Evolutionary conservation across 2,888 invertebrate genomes (phyloP), one percentile per base, ranked within the genome.

Genomic region (Dynastes tityus): DNA sequence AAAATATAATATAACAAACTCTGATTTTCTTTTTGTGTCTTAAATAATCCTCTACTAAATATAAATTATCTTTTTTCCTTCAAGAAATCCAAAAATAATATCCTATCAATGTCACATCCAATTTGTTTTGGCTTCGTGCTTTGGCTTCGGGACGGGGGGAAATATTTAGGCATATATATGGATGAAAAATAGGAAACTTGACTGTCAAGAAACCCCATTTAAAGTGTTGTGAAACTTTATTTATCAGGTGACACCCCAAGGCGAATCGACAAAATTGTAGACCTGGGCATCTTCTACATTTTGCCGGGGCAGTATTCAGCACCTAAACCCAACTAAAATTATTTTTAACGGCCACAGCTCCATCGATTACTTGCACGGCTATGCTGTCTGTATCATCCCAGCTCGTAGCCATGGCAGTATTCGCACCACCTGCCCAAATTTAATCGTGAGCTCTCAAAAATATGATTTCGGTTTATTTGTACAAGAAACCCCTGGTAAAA

Each of bases 261-360:
- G 16, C 55, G n/a, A 55, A 55, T 13, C 55, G 6, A 13, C 16
- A 55, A 55, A 55, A n/a, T 16, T 55, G 16, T n/a, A 55, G 55
- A 22, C 55, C 55, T 55, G 55, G n/a, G 2, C n/a, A 45, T 45
- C 2, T 8, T 45, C 8, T 45, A 16, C 6, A 16, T 16, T 55
- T n/a, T n/a, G 55, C 6, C n/a, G 55, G 16, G 55, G n/a, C 55
- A 55, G n/a, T 55, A 55, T 55, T 55, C 55, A n/a, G n/a, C 55
- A 55, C n/a, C n/a, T 55, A 45, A 5, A 55, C n/a, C 55, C 3
- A 55, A 55, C 55, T 55, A 55, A 55, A 55, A 55, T 55, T 55
- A 22, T 6, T 55, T 55, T 55, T 16, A 55, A 45, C 9, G 45
- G 45, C 55, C 6, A n/a, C 6, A 55, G 55, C 55, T 22, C 55